These are phyloP conservation scores for Anguilla marmorata DNA, from an alignment of 2,797 vertebrate species.

Conservation along the genomic window DNA sequence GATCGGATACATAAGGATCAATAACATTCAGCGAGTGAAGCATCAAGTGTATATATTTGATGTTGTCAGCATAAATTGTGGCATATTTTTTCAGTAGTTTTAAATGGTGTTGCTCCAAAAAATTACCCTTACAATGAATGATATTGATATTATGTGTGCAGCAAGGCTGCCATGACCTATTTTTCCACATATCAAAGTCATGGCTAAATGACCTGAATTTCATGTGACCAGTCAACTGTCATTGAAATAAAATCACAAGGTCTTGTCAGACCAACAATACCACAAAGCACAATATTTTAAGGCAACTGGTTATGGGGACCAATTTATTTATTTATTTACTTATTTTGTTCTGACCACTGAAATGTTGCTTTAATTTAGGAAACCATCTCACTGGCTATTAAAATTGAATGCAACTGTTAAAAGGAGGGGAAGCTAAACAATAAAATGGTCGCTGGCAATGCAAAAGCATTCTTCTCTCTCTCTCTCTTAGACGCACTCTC, in stretches of 20 bases:
- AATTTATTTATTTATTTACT: not conserved
- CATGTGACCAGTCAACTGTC: not conserved
- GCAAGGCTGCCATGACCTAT: not conserved
- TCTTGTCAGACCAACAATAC: not conserved
- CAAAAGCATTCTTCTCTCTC: not conserved
- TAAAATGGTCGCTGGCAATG: slow-evolving; percentile 30
- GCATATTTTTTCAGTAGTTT: not conserved
- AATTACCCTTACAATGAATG: not conserved
- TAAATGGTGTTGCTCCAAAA: not conserved
- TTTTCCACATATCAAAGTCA: not conserved
- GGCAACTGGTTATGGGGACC: not conserved
- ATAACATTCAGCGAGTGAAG: not conserved
- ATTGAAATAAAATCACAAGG: not conserved
- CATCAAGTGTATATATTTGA: not conserved
- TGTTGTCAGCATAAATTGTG: not conserved
- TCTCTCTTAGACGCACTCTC: not conserved
- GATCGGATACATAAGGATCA: not conserved
- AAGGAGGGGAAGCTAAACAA: slow-evolving; percentile 27
- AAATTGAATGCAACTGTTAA: slow-evolving; percentile 3
- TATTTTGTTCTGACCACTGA: slow-evolving; percentile 1
- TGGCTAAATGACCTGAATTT: not conserved
- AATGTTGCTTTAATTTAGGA: slow-evolving; percentile 21
- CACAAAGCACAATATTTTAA: not conserved
- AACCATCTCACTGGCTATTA: slow-evolving; percentile 21
- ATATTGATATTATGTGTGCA: not conserved